phyloP scores from a whole-genome alignment of 2,797 vertebrate genomes.

The Phrynocephalus vlangalii region DNA sequence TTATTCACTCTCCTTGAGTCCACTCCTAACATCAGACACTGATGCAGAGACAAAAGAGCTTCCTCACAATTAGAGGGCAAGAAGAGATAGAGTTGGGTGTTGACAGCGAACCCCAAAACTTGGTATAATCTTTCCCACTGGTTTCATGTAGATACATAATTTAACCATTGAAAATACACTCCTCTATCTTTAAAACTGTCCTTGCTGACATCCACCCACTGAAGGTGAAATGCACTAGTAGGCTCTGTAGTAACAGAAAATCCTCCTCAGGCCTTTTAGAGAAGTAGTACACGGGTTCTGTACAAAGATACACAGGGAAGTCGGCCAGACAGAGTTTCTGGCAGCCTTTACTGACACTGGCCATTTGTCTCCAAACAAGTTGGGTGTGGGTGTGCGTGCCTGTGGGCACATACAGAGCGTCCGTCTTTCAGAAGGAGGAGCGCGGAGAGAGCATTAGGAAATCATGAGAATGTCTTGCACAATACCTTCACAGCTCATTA shows the following conservation, averaged over 20 bases:
- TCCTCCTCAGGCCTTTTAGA: not conserved
- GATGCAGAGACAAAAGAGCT: no score
- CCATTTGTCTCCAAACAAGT: conserved; percentile 10
- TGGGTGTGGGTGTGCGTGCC: not conserved
- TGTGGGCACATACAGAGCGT: not conserved
- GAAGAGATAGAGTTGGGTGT: no score
- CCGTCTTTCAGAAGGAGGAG: conserved; percentile 22
- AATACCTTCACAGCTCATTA: conserved; percentile 42
- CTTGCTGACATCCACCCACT: not conserved
- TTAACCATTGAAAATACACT: not conserved
- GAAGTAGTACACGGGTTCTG: not conserved
- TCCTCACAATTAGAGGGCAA: no score
- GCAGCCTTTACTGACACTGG: conserved; percentile 5
- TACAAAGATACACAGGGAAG: not conserved
- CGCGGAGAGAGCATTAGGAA: not conserved
- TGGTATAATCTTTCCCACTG: no score
- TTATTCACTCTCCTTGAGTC: no score
- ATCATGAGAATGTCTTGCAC: conserved; percentile 29
- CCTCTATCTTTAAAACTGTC: not conserved
- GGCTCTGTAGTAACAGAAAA: not conserved
- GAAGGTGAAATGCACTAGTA: not conserved
- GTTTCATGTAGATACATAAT: not conserved
- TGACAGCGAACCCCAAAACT: no score
- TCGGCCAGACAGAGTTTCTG: not conserved
- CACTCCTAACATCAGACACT: no score